Conservation (phyloP, 2,113 vertebrate genomes). For the Odontesthes bonariensis region DNA sequence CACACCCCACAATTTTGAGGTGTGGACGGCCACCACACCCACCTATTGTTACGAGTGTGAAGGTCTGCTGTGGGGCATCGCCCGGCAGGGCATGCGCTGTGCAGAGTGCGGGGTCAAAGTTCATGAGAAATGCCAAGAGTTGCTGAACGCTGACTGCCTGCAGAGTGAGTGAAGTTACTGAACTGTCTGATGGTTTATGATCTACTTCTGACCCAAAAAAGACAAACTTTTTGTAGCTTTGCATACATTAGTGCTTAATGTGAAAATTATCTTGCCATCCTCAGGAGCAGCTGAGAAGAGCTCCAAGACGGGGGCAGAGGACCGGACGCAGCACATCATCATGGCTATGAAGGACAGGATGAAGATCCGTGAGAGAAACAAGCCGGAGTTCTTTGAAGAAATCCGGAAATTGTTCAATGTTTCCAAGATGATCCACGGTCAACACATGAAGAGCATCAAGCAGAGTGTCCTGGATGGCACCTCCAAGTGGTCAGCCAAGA, state of each 20-base stretch:
- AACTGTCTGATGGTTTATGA: not conserved
- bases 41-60: constrained; percentile 99
- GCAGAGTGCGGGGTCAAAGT: constrained; percentile 97
- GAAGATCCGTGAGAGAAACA: constrained; percentile 98
- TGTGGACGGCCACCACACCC: constrained; percentile 96
- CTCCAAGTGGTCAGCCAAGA: constrained; percentile 98
- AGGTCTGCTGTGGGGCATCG: constrained; percentile 97
- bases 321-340: constrained; percentile 96
- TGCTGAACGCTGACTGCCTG: constrained; percentile 96
- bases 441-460: constrained; percentile 96
- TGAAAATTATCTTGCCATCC: not conserved
- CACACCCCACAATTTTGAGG: constrained; percentile 96
- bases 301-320: constrained; percentile 95
- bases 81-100: constrained; percentile 97
- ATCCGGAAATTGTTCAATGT: constrained; percentile 90
- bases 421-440: constrained; percentile 87
- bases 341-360: constrained; percentile 98
- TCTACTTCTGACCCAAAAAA: not conserved
- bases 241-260: not conserved
- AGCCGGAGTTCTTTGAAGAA: constrained; percentile 96
- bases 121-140: constrained; percentile 98
- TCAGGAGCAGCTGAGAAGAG: constrained; percentile 97
- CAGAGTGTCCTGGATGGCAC: constrained; percentile 96
- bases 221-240: not conserved
- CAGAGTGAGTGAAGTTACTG: constrained; percentile 89